Conservation (phyloP, 2,888 invertebrate genomes). For the Steinernema hermaphroditum region DNA sequence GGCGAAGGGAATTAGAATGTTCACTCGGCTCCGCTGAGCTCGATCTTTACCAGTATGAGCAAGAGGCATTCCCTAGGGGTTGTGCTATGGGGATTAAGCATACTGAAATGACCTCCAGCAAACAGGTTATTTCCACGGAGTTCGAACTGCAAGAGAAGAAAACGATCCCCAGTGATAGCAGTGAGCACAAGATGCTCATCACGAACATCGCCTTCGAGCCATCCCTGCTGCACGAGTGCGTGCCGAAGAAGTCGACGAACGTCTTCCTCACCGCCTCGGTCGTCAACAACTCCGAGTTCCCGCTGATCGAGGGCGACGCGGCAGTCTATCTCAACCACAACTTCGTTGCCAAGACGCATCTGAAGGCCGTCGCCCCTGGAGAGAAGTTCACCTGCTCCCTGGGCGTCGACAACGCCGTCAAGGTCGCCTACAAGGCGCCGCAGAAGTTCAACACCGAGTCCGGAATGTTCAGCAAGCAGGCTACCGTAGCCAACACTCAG, state of each 20-base stretch:
- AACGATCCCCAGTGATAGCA: constrained; percentile 66
- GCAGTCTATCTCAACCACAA: constrained; percentile 55
- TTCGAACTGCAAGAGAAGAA: constrained; percentile 46
- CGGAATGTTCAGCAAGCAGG: constrained; percentile 11
- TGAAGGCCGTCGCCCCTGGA: constrained; percentile 66
- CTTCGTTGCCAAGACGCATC: constrained; percentile 51
- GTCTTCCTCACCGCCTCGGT: constrained; percentile 56
- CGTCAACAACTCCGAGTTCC: constrained; percentile 52
- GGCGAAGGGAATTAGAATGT: too few relatives aligned
- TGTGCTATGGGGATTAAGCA: too few relatives aligned
- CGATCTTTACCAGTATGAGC: too few relatives aligned
- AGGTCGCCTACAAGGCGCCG: constrained; percentile 67
- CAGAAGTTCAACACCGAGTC: constrained; percentile 57
- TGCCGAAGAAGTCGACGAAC: constrained; percentile 45
- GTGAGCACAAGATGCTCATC: constrained; percentile 61
- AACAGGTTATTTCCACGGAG: constrained; percentile 56
- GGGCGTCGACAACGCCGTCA: constrained; percentile 68
- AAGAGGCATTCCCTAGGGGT: too few relatives aligned
- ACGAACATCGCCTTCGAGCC: constrained; percentile 28
- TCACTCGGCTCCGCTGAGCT: too few relatives aligned
- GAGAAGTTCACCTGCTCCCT: constrained; percentile 68
- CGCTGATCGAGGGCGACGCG: constrained; percentile 53
- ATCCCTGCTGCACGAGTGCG: constrained; percentile 29
- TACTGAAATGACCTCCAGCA: neutral
- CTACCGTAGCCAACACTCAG: constrained; percentile 50